Conservation (phyloP, 1,140 invertebrate species). For the Zaprionus vittiger region DNA sequence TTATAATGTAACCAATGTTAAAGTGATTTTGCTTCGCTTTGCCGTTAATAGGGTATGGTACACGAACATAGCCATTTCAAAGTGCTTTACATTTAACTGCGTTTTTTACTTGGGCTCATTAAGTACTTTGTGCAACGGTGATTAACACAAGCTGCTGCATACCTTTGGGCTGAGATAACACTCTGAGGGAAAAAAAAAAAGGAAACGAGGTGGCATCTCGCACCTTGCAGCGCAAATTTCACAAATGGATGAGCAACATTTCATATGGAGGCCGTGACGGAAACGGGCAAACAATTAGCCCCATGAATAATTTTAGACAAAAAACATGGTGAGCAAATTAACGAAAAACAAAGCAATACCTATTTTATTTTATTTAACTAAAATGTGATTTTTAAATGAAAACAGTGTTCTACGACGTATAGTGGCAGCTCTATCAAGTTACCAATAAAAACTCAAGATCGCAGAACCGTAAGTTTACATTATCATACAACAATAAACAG, state of each 20-base stretch:
- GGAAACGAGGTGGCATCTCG: background rate
- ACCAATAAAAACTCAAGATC: no score
- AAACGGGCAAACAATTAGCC: slow-evolving; percentile 26
- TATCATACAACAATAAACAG: no score
- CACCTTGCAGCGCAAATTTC: slow-evolving; percentile 14
- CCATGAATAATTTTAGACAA: slow-evolving; percentile 22
- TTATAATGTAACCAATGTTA: no score
- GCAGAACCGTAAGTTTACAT: no score
- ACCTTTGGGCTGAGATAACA: slow-evolving; percentile 38
- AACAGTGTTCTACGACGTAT: no score
- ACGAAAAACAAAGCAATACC: background rate
- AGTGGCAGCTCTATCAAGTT: no score
- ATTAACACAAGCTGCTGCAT: slow-evolving; percentile 77
- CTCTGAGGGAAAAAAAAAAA: slow-evolving; percentile 19
- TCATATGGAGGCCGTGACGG: no score
- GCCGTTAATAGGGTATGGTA: background rate
- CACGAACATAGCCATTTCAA: background rate
- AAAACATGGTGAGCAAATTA: background rate
- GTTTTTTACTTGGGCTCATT: slow-evolving; percentile 65
- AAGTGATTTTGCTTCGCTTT: no score
- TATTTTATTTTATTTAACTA: no score
- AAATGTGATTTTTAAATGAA: no score
- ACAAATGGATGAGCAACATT: slow-evolving; percentile 23
- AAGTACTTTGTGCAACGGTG: slow-evolving; percentile 67
- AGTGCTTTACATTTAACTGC: slow-evolving; percentile 19